Conservation (phyloP, 2,113 vertebrate genomes). For the Synodontis membranacea region DNA sequence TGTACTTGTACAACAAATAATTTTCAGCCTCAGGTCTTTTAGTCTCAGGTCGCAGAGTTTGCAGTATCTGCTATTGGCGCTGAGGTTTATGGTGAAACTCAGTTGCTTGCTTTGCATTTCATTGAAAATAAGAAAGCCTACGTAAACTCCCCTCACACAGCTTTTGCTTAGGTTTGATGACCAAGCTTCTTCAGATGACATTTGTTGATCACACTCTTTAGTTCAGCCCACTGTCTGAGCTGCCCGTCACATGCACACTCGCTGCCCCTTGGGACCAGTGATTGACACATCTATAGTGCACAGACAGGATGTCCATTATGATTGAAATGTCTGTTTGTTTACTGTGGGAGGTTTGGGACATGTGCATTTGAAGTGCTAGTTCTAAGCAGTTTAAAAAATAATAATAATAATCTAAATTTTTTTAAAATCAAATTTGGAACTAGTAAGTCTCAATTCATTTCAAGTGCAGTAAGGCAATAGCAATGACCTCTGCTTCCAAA, state of each 20-base stretch:
- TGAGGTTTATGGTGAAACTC: constrained; percentile 19
- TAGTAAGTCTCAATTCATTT: neutral
- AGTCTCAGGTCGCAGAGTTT: neutral
- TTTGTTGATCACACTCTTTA: constrained; percentile 17
- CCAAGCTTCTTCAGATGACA: constrained; percentile 2
- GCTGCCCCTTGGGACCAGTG: neutral
- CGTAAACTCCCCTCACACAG: neutral
- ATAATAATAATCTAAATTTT: too few relatives aligned
- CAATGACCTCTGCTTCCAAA: constrained; percentile 1
- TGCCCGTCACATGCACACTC: neutral
- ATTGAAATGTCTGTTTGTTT: constrained; percentile 10
- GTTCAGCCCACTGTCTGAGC: neutral
- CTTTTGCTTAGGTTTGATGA: constrained; percentile 18
- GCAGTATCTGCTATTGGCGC: neutral
- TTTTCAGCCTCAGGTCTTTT: neutral
- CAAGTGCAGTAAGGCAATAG: neutral
- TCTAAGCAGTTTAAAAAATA: neutral
- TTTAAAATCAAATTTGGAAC: neutral
- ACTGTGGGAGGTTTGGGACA: neutral
- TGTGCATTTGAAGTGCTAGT: neutral
- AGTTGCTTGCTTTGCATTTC: constrained; percentile 8
- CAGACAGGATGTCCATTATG: constrained; percentile 41
- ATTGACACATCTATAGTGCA: constrained; percentile 29
- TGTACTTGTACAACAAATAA: neutral
- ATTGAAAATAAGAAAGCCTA: neutral